These are phyloP conservation scores for Leptinotarsa tumamoca DNA, from an alignment of 2,888 invertebrate species.

Conservation along the genomic window DNA sequence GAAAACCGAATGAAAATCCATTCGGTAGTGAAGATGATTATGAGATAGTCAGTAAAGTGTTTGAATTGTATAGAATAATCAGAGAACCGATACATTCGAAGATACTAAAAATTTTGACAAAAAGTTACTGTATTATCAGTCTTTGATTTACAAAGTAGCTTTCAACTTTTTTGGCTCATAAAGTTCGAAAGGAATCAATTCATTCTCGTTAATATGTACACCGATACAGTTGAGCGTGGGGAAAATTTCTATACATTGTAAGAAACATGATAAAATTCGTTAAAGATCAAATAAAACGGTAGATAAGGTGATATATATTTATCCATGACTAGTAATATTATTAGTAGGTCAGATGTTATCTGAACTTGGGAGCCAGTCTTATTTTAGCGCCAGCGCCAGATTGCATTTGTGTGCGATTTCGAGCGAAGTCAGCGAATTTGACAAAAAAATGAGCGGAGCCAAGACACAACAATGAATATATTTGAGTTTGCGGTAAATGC, in stretches of 20 bases:
- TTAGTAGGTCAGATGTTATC: slow-evolving; percentile 51
- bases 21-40: too few relatives aligned
- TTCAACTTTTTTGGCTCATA: too few relatives aligned
- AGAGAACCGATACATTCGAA: too few relatives aligned
- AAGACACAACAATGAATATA: not conserved
- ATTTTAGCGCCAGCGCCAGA: slow-evolving; percentile 16
- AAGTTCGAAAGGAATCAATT: not conserved
- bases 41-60: too few relatives aligned
- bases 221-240: not conserved
- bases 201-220: not conserved
- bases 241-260: not conserved
- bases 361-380: slow-evolving; percentile 46
- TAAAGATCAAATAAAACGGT: slow-evolving; percentile 32
- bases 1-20: too few relatives aligned
- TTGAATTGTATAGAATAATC: too few relatives aligned
- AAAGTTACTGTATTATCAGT: too few relatives aligned
- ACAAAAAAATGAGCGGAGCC: not conserved
- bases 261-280: slow-evolving; percentile 21
- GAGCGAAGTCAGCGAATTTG: slow-evolving; percentile 4
- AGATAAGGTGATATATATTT: slow-evolving; percentile 40
- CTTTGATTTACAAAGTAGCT: too few relatives aligned
- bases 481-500: not conserved
- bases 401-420: slow-evolving; percentile 6
- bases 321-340: slow-evolving; percentile 33
- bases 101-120: too few relatives aligned